phyloP scores from a whole-genome alignment of 2,797 vertebrate genomes.

The Brotula barbata region DNA sequence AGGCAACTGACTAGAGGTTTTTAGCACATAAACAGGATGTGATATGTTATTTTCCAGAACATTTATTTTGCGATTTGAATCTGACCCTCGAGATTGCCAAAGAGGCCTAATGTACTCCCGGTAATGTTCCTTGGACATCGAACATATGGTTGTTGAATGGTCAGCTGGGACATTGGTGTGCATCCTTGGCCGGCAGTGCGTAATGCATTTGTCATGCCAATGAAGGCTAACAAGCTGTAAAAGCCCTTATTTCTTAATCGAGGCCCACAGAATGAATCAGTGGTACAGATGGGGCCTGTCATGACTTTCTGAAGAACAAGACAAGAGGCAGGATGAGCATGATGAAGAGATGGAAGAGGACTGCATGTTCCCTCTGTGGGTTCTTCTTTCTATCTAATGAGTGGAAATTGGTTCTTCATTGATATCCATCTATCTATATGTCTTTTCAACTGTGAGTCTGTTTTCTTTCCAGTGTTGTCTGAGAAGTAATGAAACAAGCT shows the following conservation, averaged over 20 bases:
- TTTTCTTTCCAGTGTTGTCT: conserved; percentile 23
- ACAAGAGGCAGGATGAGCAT: conserved; percentile 46
- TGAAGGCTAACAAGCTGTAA: conserved; percentile 49
- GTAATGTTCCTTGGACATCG: conserved; percentile 22
- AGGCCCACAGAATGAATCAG: conserved; percentile 55
- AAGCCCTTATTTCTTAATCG: conserved; percentile 58
- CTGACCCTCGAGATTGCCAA: conserved; percentile 20
- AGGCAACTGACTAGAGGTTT: conserved; percentile 9
- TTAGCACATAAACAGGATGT: conserved; percentile 2
- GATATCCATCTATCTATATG: background rate
- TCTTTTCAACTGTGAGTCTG: background rate
- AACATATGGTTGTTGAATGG: conserved; percentile 62
- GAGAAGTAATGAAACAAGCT: conserved; percentile 27
- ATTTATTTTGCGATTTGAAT: no score
- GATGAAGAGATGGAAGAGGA: conserved; percentile 38
- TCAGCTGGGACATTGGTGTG: conserved; percentile 47
- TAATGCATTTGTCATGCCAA: conserved; percentile 60
- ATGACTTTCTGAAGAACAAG: conserved; percentile 49
- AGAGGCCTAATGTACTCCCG: conserved; percentile 35
- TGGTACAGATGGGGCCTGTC: conserved; percentile 68
- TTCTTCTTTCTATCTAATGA: conserved; percentile 29
- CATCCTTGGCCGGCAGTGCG: conserved; percentile 33
- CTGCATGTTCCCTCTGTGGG: conserved; percentile 39
- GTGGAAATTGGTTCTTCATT: conserved; percentile 24
- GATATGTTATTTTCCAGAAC: conserved; percentile 41